These are phyloP conservation scores for Drosophila ogumai DNA, from an alignment of 1,140 invertebrate genomes.

Conservation along the genomic window DNA sequence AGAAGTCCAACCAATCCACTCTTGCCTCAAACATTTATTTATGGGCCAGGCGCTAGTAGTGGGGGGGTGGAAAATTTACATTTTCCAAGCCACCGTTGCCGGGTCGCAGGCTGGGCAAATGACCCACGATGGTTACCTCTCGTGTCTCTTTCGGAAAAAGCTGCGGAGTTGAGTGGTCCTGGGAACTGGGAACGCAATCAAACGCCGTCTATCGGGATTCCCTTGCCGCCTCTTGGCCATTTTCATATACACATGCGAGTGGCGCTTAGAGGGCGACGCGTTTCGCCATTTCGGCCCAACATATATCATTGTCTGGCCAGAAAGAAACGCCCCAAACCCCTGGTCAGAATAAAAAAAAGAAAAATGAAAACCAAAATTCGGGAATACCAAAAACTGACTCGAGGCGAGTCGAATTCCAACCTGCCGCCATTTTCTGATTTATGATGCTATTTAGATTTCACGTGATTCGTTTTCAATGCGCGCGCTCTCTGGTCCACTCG, in stretches of 20 bases:
- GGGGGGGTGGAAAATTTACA: slow-evolving; percentile 57
- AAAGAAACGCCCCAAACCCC: slow-evolving; percentile 11
- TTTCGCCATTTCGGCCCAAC: slow-evolving; percentile 60
- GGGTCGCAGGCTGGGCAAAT: slow-evolving; percentile 71
- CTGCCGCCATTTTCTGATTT: slow-evolving; percentile 82
- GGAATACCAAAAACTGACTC: slow-evolving; percentile 57
- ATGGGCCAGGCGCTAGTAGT: slow-evolving; percentile 43
- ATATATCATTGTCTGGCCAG: slow-evolving; percentile 79
- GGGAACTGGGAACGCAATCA: slow-evolving; percentile 58
- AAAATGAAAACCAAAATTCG: slow-evolving; percentile 50
- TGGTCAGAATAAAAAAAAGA: not conserved
- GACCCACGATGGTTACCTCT: slow-evolving; percentile 59
- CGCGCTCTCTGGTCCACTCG: slow-evolving; percentile 56
- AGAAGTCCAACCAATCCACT: slow-evolving; percentile 53
- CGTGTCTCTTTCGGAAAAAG: slow-evolving; percentile 1
- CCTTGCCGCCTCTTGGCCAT: slow-evolving; percentile 58
- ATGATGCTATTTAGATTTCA: slow-evolving; percentile 83
- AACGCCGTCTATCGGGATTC: slow-evolving; percentile 74
- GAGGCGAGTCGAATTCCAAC: slow-evolving; percentile 69
- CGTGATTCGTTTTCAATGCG: slow-evolving; percentile 81
- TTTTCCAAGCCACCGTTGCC: slow-evolving; percentile 49
- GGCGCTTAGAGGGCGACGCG: slow-evolving; percentile 47
- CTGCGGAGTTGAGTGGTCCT: slow-evolving; percentile 40
- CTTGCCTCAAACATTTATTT: slow-evolving; percentile 71
- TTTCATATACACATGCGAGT: slow-evolving; percentile 82